phyloP scores from a whole-genome alignment of 1,140 invertebrate genomes.

The Oryctes rhinoceros region DNA sequence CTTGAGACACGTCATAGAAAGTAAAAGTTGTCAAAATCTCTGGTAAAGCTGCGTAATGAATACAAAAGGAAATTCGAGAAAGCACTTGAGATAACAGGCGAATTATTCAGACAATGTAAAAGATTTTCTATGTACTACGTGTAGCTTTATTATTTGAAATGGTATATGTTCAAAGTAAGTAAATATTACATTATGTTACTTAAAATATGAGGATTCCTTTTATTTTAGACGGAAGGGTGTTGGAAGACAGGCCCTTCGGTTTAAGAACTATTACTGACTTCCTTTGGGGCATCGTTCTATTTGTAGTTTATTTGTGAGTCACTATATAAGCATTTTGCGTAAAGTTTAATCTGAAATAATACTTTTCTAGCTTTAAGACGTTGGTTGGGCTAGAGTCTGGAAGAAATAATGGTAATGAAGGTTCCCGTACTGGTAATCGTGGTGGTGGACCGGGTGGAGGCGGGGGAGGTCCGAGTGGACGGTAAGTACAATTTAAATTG shows the following conservation, averaged over 20 bases:
- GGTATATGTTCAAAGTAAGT: conserved; percentile 38
- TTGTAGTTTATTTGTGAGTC: conserved; percentile 59
- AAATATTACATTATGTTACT: background rate
- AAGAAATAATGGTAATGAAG: conserved; percentile 35
- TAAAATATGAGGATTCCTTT: background rate
- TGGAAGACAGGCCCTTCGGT: conserved; percentile 53
- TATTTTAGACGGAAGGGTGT: conserved; percentile 55
- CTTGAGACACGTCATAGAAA: too few species aligned
- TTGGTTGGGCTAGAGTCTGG: conserved; percentile 55
- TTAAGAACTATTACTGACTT: conserved; percentile 51
- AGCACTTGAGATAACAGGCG: too few species aligned
- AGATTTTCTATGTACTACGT: too few species aligned
- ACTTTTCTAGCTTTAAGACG: conserved; percentile 53
- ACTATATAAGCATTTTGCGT: background rate
- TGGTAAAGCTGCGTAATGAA: too few species aligned
- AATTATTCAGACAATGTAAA: too few species aligned
- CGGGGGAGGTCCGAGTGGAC: conserved; percentile 51
- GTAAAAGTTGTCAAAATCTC: too few species aligned
- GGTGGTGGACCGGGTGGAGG: conserved; percentile 47
- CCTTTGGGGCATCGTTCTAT: conserved; percentile 57
- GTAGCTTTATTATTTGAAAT: conserved; percentile 13
- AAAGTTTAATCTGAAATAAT: background rate
- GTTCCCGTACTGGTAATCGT: conserved; percentile 41
- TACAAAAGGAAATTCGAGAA: too few species aligned
- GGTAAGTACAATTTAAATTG: conserved; percentile 49